Evolutionary conservation across 1,140 invertebrate species (phyloP).

Genomic region (Pemphigus obesinymphae): DNA sequence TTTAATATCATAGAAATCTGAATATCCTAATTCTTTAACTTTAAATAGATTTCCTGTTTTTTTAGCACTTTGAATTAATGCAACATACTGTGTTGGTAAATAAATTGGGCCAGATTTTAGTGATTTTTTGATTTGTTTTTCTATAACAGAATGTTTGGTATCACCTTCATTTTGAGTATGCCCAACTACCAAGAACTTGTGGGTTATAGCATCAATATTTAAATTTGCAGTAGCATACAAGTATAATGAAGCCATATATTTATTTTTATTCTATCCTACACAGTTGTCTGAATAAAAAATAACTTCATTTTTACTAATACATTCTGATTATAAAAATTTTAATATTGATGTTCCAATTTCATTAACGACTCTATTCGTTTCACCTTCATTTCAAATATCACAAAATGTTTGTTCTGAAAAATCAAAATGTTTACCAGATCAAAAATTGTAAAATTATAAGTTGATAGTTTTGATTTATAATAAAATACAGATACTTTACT

Average conservation of each 20-base stretch:
- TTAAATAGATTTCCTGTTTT: neutral
- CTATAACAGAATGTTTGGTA: no score
- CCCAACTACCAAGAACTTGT: neutral
- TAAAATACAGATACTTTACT: neutral
- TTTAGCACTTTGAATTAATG: neutral
- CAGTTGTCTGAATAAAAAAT: no score
- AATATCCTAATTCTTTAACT: neutral
- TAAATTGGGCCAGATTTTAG: no score
- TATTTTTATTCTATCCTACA: no score
- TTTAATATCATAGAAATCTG: neutral
- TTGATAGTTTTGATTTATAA: neutral
- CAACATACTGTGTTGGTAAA: neutral
- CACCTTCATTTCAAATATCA: constrained; percentile 48
- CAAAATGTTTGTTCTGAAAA: constrained; percentile 43
- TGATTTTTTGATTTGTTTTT: no score
- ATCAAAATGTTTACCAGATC: constrained; percentile 10
- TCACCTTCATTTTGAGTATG: no score
- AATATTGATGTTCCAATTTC: constrained; percentile 45
- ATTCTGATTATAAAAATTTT: no score
- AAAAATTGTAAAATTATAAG: neutral
- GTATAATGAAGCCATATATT: no score
- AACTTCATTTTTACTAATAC: no score
- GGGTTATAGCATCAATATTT: neutral
- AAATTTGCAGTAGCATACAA: no score
- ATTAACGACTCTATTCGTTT: constrained; percentile 44